Evolutionary conservation across 2,113 vertebrate genomes (phyloP).

Genomic region (Malurus elegans): DNA sequence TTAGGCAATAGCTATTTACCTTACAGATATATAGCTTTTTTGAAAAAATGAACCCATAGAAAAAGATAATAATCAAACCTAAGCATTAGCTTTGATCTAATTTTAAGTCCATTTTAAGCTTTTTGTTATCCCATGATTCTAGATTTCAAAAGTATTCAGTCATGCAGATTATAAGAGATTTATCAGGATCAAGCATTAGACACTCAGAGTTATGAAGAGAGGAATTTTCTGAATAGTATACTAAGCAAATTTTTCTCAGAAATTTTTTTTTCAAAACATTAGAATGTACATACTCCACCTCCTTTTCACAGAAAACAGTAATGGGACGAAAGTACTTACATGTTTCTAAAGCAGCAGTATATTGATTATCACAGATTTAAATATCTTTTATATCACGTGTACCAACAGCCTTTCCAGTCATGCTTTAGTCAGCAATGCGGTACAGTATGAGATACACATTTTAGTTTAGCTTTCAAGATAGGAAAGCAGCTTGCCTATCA

Average conservation of each 20-base stretch:
- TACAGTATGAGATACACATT: background rate
- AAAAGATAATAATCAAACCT: background rate
- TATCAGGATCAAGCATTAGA: background rate
- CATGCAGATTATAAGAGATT: background rate
- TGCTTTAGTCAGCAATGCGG: constrained; percentile 41
- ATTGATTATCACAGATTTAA: background rate
- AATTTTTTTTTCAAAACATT: background rate
- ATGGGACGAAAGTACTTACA: background rate
- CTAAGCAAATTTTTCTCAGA: constrained; percentile 10
- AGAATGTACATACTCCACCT: background rate
- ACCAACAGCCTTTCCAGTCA: constrained; percentile 33
- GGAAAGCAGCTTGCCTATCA: constrained; percentile 37
- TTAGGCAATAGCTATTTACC: background rate
- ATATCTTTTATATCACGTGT: background rate
- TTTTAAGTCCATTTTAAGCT: background rate
- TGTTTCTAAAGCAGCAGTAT: background rate
- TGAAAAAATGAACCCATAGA: background rate
- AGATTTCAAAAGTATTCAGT: background rate
- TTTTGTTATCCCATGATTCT: background rate
- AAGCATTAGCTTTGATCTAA: background rate
- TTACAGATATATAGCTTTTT: background rate
- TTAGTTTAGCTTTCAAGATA: constrained; percentile 38
- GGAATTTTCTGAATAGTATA: background rate
- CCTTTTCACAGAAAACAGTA: background rate
- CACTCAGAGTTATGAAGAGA: background rate